Evolutionary conservation across 2,888 invertebrate species (phyloP).

Genomic region (Lomographa bimaculata): DNA sequence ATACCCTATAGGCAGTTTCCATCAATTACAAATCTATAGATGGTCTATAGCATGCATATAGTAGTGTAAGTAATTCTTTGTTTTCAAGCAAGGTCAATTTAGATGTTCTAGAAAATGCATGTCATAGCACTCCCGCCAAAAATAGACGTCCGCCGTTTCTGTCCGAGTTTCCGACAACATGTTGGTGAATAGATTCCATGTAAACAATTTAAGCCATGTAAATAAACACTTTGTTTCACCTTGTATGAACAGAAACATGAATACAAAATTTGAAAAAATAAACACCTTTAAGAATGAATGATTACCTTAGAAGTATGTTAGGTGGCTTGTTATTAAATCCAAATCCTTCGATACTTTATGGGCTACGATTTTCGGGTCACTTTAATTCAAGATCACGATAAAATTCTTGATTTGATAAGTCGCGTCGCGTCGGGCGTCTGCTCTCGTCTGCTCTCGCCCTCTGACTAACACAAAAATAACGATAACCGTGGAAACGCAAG

Average conservation of each 20-base stretch:
- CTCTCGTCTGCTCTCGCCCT: slow-evolving; percentile 49
- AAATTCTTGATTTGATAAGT: slow-evolving; percentile 10
- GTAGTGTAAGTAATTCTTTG: no score
- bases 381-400: slow-evolving; percentile 27
- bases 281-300: no score
- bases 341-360: no score
- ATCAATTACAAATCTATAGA: no score
- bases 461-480: slow-evolving; percentile 64
- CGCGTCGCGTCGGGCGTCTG: slow-evolving; percentile 42
- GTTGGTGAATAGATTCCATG: not conserved
- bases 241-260: slow-evolving; percentile 11
- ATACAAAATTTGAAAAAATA: slow-evolving; percentile 5
- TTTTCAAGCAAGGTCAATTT: slow-evolving; percentile 20
- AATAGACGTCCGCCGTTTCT: slow-evolving; percentile 53
- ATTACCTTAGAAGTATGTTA: no score
- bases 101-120: slow-evolving; percentile 48
- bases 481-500: slow-evolving; percentile 55
- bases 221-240: no score
- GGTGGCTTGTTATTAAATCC: no score
- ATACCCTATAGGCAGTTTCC: no score
- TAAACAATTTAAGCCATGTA: no score
- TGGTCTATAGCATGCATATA: no score
- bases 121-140: slow-evolving; percentile 61
- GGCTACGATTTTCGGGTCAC: no score
- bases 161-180: slow-evolving; percentile 19